A percentile compares a stretch with the other conserved stretches of the same genome.
phyloP scores from a whole-genome alignment of 2,888 invertebrate species.

The Ramazzottius varieornatus region DNA sequence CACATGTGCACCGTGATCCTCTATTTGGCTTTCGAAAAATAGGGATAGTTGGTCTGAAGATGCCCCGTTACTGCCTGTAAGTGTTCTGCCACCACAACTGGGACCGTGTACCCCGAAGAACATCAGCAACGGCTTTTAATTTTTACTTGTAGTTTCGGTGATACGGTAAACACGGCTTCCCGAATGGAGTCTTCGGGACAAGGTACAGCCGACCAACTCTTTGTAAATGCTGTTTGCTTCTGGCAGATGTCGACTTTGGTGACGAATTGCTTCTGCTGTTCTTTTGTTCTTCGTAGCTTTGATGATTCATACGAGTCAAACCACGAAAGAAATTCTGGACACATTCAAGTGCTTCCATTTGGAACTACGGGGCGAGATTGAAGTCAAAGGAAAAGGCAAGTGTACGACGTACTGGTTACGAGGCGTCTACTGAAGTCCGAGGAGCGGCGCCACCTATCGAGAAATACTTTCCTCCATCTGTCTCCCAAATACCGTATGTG shows the following conservation, averaged over 20 bases:
- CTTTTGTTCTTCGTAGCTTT: background rate
- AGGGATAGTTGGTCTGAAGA: background rate
- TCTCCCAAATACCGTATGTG: too few species aligned
- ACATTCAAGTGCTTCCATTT: background rate
- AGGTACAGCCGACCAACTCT: too few species aligned
- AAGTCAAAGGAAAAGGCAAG: constrained; percentile 1
- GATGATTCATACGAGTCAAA: background rate
- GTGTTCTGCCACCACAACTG: too few species aligned
- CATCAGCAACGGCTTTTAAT: too few species aligned
- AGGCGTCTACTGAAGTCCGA: too few species aligned
- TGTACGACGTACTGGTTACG: background rate
- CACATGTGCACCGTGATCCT: too few species aligned
- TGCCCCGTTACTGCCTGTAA: background rate
- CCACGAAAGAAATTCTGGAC: background rate
- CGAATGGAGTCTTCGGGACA: background rate
- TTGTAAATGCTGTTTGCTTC: too few species aligned
- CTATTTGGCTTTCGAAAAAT: background rate
- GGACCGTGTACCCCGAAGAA: too few species aligned
- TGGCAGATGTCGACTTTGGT: too few species aligned
- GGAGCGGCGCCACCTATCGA: too few species aligned
- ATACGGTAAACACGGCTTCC: background rate
- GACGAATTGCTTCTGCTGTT: too few species aligned
- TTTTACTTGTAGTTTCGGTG: background rate
- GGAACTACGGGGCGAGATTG: background rate
- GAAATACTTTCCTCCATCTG: too few species aligned